Conservation (phyloP, 2,113 vertebrate genomes). For the Gymnobelideus leadbeateri region DNA sequence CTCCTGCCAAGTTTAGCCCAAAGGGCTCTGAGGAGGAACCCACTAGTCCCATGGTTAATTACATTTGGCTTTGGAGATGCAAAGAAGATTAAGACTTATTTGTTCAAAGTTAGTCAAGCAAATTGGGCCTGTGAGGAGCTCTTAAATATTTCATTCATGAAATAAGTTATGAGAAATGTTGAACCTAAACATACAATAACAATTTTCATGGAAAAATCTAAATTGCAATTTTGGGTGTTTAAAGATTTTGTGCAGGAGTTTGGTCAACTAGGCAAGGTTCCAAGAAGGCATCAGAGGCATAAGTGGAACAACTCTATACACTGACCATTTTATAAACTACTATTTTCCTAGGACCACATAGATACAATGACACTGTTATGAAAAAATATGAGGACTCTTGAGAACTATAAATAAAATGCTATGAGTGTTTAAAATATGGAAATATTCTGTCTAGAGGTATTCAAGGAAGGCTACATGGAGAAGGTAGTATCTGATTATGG, state of each 20-base stretch:
- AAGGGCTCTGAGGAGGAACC: rapidly evolving
- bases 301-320: background rate
- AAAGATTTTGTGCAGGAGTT: background rate
- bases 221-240: background rate
- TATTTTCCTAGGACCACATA: background rate
- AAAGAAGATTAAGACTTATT: background rate
- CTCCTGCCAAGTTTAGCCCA: background rate
- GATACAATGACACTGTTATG: background rate
- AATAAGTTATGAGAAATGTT: background rate
- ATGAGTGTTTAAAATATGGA: background rate
- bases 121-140: rapidly evolving
- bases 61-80: rapidly evolving
- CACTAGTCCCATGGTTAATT: background rate
- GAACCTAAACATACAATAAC: background rate
- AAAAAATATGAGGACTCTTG: background rate
- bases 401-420: background rate
- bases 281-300: background rate
- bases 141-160: background rate
- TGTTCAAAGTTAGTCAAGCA: background rate
- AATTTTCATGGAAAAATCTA: background rate
- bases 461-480: background rate
- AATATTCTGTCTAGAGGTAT: background rate
- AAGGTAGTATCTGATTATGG: background rate
- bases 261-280: no score
- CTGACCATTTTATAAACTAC: background rate